These are phyloP conservation scores for Carterocephalus palaemon DNA, from an alignment of 2,888 invertebrate species.

Conservation along the genomic window DNA sequence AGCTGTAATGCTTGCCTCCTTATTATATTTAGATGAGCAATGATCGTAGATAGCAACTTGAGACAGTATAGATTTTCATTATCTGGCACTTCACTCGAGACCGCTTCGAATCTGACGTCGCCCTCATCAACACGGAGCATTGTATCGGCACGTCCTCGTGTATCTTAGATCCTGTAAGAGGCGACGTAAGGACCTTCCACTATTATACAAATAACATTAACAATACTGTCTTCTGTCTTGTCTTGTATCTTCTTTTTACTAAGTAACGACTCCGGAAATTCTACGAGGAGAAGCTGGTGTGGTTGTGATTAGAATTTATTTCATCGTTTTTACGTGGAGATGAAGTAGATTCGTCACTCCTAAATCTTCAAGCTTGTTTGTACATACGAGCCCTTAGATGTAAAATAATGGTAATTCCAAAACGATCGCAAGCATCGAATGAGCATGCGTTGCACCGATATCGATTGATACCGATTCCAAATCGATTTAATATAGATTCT, in stretches of 20 bases:
- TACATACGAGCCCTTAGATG: constrained; percentile 40
- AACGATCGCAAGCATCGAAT: constrained; percentile 53
- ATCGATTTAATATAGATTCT: constrained; percentile 5
- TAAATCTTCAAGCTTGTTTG: constrained; percentile 46
- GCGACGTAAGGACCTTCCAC: constrained; percentile 17
- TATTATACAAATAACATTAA: constrained; percentile 26
- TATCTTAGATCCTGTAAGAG: constrained; percentile 18
- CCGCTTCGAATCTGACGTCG: constrained; percentile 5
- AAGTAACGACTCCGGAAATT: constrained; percentile 27
- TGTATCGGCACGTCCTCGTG: constrained; percentile 17
- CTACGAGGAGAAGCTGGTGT: constrained; percentile 26
- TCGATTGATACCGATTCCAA: constrained; percentile 33
- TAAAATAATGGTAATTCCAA: constrained; percentile 28
- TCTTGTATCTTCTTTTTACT: constrained; percentile 26
- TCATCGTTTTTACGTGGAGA: constrained; percentile 27
- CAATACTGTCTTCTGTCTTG: constrained; percentile 27
- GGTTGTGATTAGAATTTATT: constrained; percentile 33
- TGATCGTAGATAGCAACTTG: constrained; percentile 38
- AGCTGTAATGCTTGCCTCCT: not conserved
- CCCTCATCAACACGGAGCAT: constrained; percentile 24
- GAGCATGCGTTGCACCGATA: constrained; percentile 66
- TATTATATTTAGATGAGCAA: constrained; percentile 23
- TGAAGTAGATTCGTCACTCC: constrained; percentile 24
- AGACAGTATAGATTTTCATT: constrained; percentile 32
- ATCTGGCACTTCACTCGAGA: constrained; percentile 31